Conservation (phyloP, 2,797 vertebrate species). For the Nyctibius grandis region DNA sequence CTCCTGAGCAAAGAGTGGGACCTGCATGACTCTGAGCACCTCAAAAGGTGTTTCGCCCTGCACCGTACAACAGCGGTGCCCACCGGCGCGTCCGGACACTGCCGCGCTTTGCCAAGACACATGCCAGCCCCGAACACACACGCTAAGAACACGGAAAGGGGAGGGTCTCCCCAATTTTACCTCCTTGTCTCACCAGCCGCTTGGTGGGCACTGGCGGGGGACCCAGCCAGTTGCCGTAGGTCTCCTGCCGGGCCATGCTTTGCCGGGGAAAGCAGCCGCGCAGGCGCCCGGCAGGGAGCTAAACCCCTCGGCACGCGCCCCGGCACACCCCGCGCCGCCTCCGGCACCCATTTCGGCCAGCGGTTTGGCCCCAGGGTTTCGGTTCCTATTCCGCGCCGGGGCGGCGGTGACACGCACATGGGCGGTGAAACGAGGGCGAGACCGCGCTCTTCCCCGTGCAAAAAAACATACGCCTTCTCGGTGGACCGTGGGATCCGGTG, state of each 20-base stretch:
- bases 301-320: neutral
- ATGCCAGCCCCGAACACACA: accelerated
- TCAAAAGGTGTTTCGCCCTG: accelerated
- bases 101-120: accelerated
- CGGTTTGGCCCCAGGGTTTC: neutral
- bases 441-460: neutral
- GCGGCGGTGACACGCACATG: neutral
- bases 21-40: accelerated
- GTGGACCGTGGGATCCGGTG: neutral
- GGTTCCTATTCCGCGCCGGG: neutral
- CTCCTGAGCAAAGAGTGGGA: accelerated
- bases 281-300: neutral
- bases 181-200: neutral
- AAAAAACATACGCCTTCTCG: neutral
- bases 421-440: accelerated
- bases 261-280: neutral
- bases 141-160: neutral
- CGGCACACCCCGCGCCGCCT: neutral
- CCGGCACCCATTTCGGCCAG: neutral
- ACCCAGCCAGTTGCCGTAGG: neutral
- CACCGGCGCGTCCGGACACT: accelerated
- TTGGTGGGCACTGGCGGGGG: neutral
- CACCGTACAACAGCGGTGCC: accelerated
- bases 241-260: neutral
- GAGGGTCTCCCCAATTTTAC: neutral